Percentiles rank a stretch among this genome's conserved stretches.
Evolutionary conservation across 2,113 vertebrate genomes (phyloP).

Genomic region (Centropus bengalensis): DNA sequence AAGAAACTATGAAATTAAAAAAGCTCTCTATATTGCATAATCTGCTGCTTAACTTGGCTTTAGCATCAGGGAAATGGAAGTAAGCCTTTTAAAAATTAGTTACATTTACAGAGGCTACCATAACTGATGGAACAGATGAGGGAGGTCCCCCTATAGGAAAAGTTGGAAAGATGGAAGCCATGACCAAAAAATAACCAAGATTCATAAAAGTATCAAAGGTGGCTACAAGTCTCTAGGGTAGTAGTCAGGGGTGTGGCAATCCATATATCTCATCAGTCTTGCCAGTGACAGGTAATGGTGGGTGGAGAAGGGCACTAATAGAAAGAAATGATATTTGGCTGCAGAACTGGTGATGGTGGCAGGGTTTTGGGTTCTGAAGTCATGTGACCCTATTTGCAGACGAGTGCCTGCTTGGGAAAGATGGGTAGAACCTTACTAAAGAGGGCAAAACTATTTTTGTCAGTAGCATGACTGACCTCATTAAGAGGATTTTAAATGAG

Average conservation of each 20-base stretch:
- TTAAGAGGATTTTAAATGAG: background rate
- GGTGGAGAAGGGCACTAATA: background rate
- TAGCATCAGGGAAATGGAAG: background rate
- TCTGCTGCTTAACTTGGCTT: background rate
- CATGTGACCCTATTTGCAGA: background rate
- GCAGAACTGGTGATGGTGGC: background rate
- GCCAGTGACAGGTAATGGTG: background rate
- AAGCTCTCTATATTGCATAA: background rate
- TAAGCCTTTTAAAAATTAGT: background rate
- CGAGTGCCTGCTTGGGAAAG: background rate
- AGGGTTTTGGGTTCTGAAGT: background rate
- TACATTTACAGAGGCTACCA: background rate
- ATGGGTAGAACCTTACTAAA: background rate
- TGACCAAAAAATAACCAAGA: background rate
- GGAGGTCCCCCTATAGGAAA: background rate
- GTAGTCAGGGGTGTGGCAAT: background rate
- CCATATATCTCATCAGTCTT: background rate
- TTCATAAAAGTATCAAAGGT: background rate
- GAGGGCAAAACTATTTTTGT: background rate
- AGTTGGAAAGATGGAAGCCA: background rate
- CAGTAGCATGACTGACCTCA: background rate
- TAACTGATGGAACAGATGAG: rapidly evolving
- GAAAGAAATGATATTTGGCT: background rate
- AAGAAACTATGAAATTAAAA: background rate
- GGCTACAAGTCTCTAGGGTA: background rate